Base-by-base conservation (phyloP, 2,888 invertebrate genomes). In the Ophion obscuratus region DNA sequence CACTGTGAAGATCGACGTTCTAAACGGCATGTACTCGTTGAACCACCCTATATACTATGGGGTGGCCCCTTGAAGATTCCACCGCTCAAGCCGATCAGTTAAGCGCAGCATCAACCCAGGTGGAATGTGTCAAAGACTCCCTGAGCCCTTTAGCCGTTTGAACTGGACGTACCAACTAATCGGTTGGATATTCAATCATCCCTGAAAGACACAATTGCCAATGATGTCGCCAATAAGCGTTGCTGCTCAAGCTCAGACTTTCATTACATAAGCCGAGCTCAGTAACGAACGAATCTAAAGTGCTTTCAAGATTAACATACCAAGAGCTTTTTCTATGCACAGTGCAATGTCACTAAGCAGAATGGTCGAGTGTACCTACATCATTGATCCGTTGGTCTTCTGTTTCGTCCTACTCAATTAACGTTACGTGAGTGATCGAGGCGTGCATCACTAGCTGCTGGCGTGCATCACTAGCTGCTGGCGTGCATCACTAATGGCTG, bases 51-150 rank as follows among this genome's bases (percentile, higher is more conserved):
- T 36, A 57, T 10, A 36, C 4, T 11, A 2, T 57, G 27, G 36
- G n/a, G 20, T 11, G 57, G 59, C 44, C 27, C 27, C 79, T 76
- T 64, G 79, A 73, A 76, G 75, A 79, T 79, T 70, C 74, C 75
- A 3, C 71, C 27, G 11, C 47, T 44, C 20, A 75, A 67, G 75
- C 20, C 40, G 75, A 75, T 75, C 82, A 76, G 75, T 71, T 66
- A 61, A 78, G 53, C 53, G 71, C 14, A 66, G 53, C 27, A 47
- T 57, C 66, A 20, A 47, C 79, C 79, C 79, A 59, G n/a, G 61
- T 78, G 57, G 59, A 57, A 61, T 44, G 67, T 85, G 79, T 82
- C 82, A 75, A 85, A 76, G 82, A 64, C 76, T 47, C 24, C 17
- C n/a, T 47, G 47, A 17, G n/a, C 47, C 40, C 66, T 62, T 61